phyloP scores from a whole-genome alignment of 2,888 invertebrate species.

The Neuroscelio doddi region DNA sequence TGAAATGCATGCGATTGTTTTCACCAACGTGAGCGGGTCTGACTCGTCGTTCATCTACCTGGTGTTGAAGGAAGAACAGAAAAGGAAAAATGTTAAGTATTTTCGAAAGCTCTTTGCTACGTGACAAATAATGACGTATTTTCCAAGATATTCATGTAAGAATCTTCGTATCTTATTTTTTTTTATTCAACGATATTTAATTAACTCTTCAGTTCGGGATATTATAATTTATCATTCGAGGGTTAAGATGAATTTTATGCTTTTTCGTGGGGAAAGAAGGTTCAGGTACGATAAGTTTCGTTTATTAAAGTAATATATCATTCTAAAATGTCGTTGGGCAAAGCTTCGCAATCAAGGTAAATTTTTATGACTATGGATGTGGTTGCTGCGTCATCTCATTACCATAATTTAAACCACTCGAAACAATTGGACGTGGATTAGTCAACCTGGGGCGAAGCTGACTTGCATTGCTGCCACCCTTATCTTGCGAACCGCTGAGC shows the following conservation, averaged over 20 bases:
- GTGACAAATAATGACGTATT: not conserved
- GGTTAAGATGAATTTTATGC: too few relatives aligned
- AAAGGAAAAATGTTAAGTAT: not conserved
- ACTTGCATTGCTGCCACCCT: conserved; percentile 26
- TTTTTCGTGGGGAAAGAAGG: too few relatives aligned
- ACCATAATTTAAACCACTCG: conserved; percentile 66
- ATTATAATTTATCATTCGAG: too few relatives aligned
- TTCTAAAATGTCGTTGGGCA: too few relatives aligned
- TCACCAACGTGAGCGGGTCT: conserved; percentile 33
- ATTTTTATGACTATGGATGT: too few relatives aligned
- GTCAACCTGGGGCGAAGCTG: conserved; percentile 36
- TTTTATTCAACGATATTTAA: too few relatives aligned
- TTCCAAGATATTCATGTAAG: too few relatives aligned
- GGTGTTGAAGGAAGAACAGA: conserved; percentile 7
- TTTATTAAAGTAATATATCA: too few relatives aligned
- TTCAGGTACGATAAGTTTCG: too few relatives aligned
- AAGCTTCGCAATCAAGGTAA: too few relatives aligned
- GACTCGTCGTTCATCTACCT: conserved; percentile 24
- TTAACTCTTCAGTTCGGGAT: too few relatives aligned
- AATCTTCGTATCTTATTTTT: too few relatives aligned
- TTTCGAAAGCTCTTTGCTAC: conserved; percentile 9
- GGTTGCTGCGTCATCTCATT: conserved; percentile 60
- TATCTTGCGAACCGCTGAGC: conserved; percentile 27
- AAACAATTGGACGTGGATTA: conserved; percentile 63
- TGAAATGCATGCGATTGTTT: conserved; percentile 64